Evolutionary conservation across 37 sponge, comb jelly and placozoan species (phyloP).

Genomic region (Agelas oroides): DNA sequence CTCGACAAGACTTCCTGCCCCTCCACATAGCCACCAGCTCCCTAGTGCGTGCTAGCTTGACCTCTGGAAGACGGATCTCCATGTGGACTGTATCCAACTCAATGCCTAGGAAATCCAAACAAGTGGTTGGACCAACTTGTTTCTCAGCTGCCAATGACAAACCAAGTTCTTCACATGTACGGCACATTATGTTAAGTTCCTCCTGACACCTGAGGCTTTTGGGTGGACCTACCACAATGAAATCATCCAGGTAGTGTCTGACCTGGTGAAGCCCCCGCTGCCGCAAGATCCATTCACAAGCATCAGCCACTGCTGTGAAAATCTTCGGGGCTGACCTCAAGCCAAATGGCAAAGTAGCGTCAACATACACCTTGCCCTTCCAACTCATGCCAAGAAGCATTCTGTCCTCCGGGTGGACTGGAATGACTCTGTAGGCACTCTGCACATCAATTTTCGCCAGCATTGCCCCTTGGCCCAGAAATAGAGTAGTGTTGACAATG

Average conservation of each 20-base stretch:
- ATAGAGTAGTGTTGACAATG: not conserved
- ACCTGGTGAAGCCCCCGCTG: too few relatives aligned
- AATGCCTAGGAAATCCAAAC: conserved; percentile 4
- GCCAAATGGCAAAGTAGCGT: too few relatives aligned
- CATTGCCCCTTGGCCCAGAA: not conserved
- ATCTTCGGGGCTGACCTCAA: too few relatives aligned
- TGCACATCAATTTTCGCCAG: conserved; percentile 38
- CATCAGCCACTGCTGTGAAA: not conserved
- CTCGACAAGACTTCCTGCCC: too few relatives aligned
- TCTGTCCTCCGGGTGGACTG: conserved; percentile 32
- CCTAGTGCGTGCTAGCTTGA: too few relatives aligned
- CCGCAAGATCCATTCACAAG: too few relatives aligned
- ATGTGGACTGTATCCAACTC: conserved; percentile 9
- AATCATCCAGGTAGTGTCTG: conserved; percentile 29
- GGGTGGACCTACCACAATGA: not conserved
- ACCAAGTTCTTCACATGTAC: not conserved
- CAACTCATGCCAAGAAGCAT: conserved; percentile 16
- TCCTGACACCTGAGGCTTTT: not conserved
- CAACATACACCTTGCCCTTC: not conserved
- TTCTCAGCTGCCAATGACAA: not conserved
- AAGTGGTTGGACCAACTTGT: not conserved
- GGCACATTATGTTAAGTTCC: not conserved
- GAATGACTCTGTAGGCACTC: conserved; percentile 35
- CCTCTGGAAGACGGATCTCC: too few relatives aligned
- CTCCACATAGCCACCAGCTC: too few relatives aligned